These are phyloP conservation scores for Oreochromis tanganicae DNA, from an alignment of 2,113 vertebrate species.

Conservation along the genomic window DNA sequence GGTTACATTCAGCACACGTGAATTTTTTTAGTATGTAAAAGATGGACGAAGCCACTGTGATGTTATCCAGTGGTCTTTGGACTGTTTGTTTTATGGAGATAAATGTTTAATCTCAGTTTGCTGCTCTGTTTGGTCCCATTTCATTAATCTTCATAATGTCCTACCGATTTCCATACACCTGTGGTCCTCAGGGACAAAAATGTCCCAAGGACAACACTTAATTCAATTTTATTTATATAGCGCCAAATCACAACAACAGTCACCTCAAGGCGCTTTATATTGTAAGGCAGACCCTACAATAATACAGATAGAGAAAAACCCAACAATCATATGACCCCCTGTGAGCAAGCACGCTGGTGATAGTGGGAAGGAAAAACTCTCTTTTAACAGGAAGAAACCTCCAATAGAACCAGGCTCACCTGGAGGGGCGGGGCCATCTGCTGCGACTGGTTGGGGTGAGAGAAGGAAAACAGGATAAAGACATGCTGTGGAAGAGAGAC, in stretches of 20 bases:
- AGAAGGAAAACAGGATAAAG: neutral
- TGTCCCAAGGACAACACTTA: neutral
- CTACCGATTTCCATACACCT: too few relatives aligned
- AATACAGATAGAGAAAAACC: too few relatives aligned
- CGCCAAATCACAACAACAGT: neutral
- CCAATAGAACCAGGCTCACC: fast-evolving
- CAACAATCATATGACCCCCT: neutral
- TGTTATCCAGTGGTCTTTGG: too few relatives aligned
- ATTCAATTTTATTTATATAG: neutral
- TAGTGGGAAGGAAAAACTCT: neutral
- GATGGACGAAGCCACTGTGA: too few relatives aligned
- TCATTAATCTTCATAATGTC: too few relatives aligned
- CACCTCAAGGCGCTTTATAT: neutral
- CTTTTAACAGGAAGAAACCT: neutral
- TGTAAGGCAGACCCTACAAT: neutral
- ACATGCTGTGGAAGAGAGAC: neutral
- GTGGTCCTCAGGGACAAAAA: too few relatives aligned
- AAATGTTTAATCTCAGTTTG: too few relatives aligned
- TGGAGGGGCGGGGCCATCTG: neutral
- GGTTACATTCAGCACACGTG: too few relatives aligned
- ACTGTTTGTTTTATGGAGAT: too few relatives aligned
- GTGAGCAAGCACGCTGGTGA: neutral
- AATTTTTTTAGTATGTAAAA: too few relatives aligned
- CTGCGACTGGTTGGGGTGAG: fast-evolving
- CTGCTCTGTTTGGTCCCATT: too few relatives aligned